Evolutionary conservation across 2,888 invertebrate genomes (phyloP).

Genomic region (Ophion ellenae): DNA sequence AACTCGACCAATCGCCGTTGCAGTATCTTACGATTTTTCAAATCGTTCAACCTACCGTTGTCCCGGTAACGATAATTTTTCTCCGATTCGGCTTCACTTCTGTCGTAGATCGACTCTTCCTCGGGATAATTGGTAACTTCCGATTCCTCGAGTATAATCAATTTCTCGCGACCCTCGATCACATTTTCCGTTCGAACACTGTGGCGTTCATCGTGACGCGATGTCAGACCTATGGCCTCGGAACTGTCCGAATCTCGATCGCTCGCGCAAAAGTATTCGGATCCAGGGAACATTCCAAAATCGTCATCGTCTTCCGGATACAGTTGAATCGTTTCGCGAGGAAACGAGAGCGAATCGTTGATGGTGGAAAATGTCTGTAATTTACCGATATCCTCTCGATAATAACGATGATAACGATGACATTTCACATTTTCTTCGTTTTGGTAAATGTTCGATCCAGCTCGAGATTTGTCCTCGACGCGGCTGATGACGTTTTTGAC

Average conservation of each 20-base stretch:
- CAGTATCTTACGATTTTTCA: conserved; percentile 34
- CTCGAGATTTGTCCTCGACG: not conserved
- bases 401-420: not conserved
- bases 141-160: conserved; percentile 41
- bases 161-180: conserved; percentile 17
- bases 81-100: conserved; percentile 25
- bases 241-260: conserved; percentile 42
- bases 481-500: not conserved
- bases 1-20: conserved; percentile 58
- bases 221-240: not conserved
- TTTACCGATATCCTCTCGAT: not conserved
- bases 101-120: conserved; percentile 42
- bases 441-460: not conserved
- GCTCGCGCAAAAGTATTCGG: conserved; percentile 5
- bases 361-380: not conserved
- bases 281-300: not conserved
- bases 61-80: not conserved
- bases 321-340: conserved; percentile 49
- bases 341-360: not conserved
- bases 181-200: not conserved
- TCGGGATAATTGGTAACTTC: conserved; percentile 58
- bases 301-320: conserved; percentile 25
- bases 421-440: conserved; percentile 11
- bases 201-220: not conserved
- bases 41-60: not conserved